Conservation (phyloP, 1,140 invertebrate species). For the Thaumetopoea pityocampa region DNA sequence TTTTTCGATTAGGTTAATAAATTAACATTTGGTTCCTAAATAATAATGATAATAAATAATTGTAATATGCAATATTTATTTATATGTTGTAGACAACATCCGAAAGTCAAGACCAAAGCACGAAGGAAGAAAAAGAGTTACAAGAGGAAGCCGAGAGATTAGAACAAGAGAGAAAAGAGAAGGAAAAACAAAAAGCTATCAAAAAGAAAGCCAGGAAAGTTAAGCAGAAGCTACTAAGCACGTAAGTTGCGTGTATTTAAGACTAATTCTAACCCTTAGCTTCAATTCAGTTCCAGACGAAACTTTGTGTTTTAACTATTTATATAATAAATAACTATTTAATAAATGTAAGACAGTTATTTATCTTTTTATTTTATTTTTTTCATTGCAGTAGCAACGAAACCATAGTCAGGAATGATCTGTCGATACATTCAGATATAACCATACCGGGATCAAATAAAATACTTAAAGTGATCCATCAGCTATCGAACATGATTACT, state of each 20-base stretch:
- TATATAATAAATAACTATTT: no score
- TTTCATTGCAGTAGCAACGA: constrained; percentile 21
- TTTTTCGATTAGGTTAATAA: no score
- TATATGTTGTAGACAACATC: constrained; percentile 45
- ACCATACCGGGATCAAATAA: constrained; percentile 30
- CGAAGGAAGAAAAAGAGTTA: constrained; percentile 36
- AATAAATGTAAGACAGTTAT: no score
- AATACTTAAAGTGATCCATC: constrained; percentile 42
- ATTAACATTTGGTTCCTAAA: no score
- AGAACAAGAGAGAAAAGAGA: constrained; percentile 49
- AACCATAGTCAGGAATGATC: background rate
- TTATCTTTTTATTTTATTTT: background rate
- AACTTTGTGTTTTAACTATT: no score
- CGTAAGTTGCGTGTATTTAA: constrained; percentile 30
- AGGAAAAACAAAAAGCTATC: constrained; percentile 51
- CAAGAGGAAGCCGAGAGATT: constrained; percentile 34
- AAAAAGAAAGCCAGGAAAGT: constrained; percentile 60
- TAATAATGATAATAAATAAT: no score
- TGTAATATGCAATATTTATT: no score
- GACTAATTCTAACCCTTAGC: no score
- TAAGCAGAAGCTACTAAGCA: constrained; percentile 46
- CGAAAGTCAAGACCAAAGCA: constrained; percentile 46
- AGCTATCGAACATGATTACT: constrained; percentile 35
- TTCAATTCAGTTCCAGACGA: no score
- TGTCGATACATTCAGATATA: constrained; percentile 23